Conservation (phyloP, 2,113 vertebrate genomes). For the Mobula birostris region DNA sequence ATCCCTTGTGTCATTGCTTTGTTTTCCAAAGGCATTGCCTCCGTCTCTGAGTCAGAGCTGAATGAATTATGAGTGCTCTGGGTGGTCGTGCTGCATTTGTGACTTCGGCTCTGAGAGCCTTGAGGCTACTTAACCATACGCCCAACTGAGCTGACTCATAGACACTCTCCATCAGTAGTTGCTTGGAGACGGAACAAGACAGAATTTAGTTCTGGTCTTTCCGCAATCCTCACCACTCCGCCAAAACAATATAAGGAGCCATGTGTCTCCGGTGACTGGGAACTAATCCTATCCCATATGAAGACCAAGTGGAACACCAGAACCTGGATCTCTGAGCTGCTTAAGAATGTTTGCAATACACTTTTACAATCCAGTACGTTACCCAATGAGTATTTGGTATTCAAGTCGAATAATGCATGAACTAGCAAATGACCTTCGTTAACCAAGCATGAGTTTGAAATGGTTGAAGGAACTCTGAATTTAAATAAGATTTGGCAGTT, state of each 20-base stretch:
- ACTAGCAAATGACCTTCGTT: background rate
- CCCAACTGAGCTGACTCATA: background rate
- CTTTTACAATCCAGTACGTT: background rate
- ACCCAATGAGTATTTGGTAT: background rate
- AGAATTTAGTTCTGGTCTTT: background rate
- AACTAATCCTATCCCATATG: background rate
- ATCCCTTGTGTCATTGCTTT: background rate
- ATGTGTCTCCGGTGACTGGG: background rate
- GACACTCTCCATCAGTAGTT: background rate
- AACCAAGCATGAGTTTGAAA: background rate
- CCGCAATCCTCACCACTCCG: too few species aligned
- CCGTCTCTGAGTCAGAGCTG: background rate
- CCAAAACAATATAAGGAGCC: background rate
- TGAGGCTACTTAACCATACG: background rate
- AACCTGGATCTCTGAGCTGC: background rate
- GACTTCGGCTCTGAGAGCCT: background rate
- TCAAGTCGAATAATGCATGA: slow-evolving; percentile 9
- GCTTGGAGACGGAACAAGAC: background rate
- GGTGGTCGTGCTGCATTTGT: background rate
- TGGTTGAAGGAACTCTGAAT: background rate
- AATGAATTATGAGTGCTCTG: background rate
- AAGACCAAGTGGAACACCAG: background rate
- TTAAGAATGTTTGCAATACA: background rate
- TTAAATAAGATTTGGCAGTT: background rate
- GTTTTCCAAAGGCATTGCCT: background rate